Conservation (phyloP, 2,797 vertebrate species). For the Simalia tracyae region DNA sequence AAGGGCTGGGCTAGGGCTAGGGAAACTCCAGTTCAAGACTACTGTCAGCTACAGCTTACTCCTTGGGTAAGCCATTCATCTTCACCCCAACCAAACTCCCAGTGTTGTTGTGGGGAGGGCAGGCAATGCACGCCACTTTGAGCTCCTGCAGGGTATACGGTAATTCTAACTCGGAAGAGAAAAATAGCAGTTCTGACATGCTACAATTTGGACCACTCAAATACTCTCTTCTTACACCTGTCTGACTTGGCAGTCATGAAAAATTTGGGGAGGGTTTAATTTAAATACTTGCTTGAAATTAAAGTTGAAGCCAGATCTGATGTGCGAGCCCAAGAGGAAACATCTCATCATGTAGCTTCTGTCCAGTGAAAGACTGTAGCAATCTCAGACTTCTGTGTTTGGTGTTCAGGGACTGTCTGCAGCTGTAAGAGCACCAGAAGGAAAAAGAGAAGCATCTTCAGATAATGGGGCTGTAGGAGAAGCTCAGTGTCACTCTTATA, state of each 20-base stretch:
- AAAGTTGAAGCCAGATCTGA: no score
- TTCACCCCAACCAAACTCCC: background rate
- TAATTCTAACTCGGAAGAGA: no score
- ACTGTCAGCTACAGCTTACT: background rate
- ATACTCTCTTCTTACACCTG: no score
- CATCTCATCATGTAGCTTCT: no score
- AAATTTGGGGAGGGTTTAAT: no score
- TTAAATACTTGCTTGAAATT: no score
- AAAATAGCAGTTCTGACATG: no score
- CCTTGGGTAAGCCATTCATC: background rate
- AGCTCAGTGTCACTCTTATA: background rate
- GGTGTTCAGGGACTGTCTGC: background rate
- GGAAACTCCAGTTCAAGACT: background rate
- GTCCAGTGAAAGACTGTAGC: background rate
- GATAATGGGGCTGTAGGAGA: background rate
- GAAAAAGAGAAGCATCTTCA: background rate
- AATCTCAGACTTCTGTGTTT: background rate
- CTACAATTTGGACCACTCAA: no score
- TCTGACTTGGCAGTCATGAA: no score
- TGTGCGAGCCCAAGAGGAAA: no score
- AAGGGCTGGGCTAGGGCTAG: background rate
- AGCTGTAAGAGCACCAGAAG: background rate
- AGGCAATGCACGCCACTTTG: background rate
- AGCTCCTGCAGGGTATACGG: background rate
- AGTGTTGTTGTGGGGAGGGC: background rate